Evolutionary conservation across 2,797 vertebrate species (phyloP), one percentile per base, ranked within the genome.

Genomic region (Pristis pectinata): DNA sequence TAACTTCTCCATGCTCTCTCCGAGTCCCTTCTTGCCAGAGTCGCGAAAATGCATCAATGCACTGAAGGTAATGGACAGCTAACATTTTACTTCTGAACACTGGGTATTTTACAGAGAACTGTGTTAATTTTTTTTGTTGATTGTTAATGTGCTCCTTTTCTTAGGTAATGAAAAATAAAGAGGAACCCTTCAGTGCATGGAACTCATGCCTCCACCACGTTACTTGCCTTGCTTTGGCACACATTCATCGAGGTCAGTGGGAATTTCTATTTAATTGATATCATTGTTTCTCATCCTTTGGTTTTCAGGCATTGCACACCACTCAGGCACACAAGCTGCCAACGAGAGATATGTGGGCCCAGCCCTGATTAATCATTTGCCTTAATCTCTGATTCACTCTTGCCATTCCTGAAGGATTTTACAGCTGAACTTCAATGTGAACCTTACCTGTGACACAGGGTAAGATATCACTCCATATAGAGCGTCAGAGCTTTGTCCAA

Each of bases 171-270:
- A 96, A 95, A 95, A 95, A 96, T 89, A 96, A 96, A 95, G 96
- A 96, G 22, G 95, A 96, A 27, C 96, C 95, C 94, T 97, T 97
- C 94, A 95, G 82, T 95, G 96, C 97, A 72, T 97, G 96, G 96
- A 97, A 96, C 95, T 95, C 96, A 6, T 96, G 97, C 94, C 95
- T 97, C 13, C 96, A 97, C 95, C 96, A 96, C 80, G 95, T 97
- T 93, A 96, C 95, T 8, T 85, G 95, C 53, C 95, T 97, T 72
- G 97, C 96, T 13, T 93, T 97, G 80, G 97, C 96, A 49, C 96
- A 97, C 94, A 96, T 97, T 67, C 96, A 97, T 95, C 96, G 95
- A 96, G 96, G 96, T 97, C 91, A 95, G 95, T 94, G 53, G 61
- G 76, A 82, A 72, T 7, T 49, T 37, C 56, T 87, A 11, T 95